Base-by-base conservation (phyloP, 2,888 invertebrate species). In the Eueremaeus valkanovi region DNA sequence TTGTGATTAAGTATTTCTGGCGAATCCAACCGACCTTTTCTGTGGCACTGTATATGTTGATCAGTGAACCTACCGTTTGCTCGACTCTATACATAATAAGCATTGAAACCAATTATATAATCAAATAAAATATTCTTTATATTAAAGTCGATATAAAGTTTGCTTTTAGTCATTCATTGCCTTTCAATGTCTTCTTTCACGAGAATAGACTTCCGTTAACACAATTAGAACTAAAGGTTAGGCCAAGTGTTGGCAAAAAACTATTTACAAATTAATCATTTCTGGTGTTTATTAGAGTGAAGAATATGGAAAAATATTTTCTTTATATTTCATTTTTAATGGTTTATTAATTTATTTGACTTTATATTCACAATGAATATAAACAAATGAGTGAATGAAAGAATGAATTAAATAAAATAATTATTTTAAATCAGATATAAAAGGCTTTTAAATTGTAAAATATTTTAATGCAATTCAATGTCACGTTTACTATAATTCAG, bases 1-100 rank as follows among this genome's bases (percentile, higher is more conserved):
- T 45, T n/a, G 74, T 74, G 36, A 70, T 74, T 24, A 76, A 40
- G 36, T 70, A 74, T 74, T 75, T 76, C 13, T 70, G 40, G 13
- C 66, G 74, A n/a, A 76, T 51, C 21, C 27, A 33, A 40, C 55
- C 72, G 58, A 0, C 40, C n/a, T 31, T 68, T 27, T 18, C 24
- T 13, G 51, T 55, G 16, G 58, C 16, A n/a, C 21, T 13, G 33
- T 72, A 75, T 24, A 75, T 73, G 63, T 77, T 77, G 21, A 77
- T 21, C 66, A 77, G 51, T 58, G 75, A 75, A 29, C 77, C 77
- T 8, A 75, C 63, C 18, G 73, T 73, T 73, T 77, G 77, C 55
- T 77, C 77, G 9, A 77, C 45, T 49, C 77, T 77, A 31, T n/a
- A 11, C 9, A 63, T n/a, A 66, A 66, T 33, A 2, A 36, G 3